Conservation (phyloP, 2,113 vertebrate species). For the Equus quagga region DNA sequence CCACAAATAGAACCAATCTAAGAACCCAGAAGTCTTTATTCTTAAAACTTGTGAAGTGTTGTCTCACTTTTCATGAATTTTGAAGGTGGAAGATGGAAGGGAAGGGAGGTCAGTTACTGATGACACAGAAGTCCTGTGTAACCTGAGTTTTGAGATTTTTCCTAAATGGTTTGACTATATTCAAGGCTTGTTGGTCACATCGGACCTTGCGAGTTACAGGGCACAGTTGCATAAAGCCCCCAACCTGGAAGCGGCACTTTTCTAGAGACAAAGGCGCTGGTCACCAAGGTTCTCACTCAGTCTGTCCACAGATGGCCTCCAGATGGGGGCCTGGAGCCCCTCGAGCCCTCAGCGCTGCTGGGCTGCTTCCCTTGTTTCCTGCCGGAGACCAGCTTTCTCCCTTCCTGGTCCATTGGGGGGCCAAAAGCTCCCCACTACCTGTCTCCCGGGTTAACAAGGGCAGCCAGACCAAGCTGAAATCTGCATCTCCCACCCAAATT, state of each 20-base stretch:
- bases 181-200: neutral
- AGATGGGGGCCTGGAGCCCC: neutral
- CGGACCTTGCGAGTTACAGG: neutral
- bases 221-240: neutral
- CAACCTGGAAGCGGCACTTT: neutral
- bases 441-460: neutral
- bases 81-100: neutral
- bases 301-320: neutral
- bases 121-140: neutral
- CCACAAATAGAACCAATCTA: neutral
- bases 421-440: neutral
- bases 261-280: neutral
- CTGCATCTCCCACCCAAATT: neutral
- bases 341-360: neutral
- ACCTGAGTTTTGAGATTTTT: neutral
- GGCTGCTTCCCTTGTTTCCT: neutral
- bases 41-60: neutral
- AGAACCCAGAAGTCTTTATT: neutral
- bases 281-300: neutral
- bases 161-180: neutral
- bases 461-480: neutral
- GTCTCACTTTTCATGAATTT: constrained; percentile 17
- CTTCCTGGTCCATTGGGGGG: neutral
- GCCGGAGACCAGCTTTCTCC: neutral
- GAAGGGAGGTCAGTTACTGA: neutral